Base-by-base conservation (phyloP, 2,888 invertebrate genomes). In the Sphaerophoria taeniata region DNA sequence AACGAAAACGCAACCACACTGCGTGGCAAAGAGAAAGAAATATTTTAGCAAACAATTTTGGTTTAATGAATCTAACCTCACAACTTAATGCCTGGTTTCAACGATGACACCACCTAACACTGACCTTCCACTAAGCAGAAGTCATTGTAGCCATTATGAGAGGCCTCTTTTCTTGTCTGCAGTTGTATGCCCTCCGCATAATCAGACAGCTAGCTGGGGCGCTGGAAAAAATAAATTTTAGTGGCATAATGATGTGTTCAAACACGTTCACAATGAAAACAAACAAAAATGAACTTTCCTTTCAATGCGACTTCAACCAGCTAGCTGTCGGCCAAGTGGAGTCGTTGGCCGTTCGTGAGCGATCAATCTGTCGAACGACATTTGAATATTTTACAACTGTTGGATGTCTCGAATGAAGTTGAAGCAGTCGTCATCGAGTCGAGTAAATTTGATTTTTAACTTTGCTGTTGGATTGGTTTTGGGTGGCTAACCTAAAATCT, bases 111-210 rank as follows among this genome's bases (percentile, higher is more conserved):
- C 73, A 58, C 70, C 82, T 78, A 78, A 74, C 78, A 83, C 83
- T 83, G 78, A 83, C 83, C 83, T 83, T 83, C 63, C 78, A 74
- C 73, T 47, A 78, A 78, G 39, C 78, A 78, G 58, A 65, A 78
- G 83, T 74, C 83, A 74, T 83, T 78, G 83, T 78, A 78, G 74
- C 69, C 69, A 51, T 56, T 63, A 47, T 60, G 24, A 49, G 58
- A 43, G 24, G 51, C 31, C 34, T 63, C 43, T 53, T 49, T n/a
- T 4, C 3, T 3, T 7, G 11, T 36, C 45, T 33, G 43, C 11
- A 31, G 39, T 45, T 2, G 43, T 39, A 9, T 43, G 43, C 11
- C 43, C 11, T 9, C 12, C 43, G 9, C 43, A 43, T 43, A 12
- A 43, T 12, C 43, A 43, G 11, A 43, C 43, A 6, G 3, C 43